Evolutionary conservation across 2,797 vertebrate genomes (phyloP), one percentile per base, ranked within the genome.

Genomic region (Acridotheres tristis): DNA sequence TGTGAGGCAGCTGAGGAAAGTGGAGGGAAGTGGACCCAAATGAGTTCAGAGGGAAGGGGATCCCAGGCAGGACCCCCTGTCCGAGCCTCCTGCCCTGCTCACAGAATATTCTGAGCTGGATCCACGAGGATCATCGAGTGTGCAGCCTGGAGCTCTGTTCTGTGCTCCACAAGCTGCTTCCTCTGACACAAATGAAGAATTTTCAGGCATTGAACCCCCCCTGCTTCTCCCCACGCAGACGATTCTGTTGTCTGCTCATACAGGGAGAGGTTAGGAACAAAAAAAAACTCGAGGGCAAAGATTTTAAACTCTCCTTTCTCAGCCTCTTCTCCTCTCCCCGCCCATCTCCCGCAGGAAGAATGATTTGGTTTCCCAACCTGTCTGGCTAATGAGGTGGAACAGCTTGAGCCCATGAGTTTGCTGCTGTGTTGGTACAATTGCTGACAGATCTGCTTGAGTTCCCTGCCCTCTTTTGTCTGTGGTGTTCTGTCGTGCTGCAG

Each of bases 321-420:
- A 85, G 67, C 67, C 63, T 63, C 54, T 65, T 66, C 63, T 94
- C 57, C 63, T 71, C 36, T 89, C 29, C 73, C 45, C 34, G 19
- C 21, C 30, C 26, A 0, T 54, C 75, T 89, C 51, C 36, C 67
- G 73, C 29, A 32, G 47, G 82, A 72, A 26, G 66, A 34, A 18
- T 8, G 18, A 20, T 75, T 62, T 51, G 25, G 11, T 88, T 88
- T 88, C 58, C 73, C 72, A 54, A 7, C 82, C 79, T 87, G 85
- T 59, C 45, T 85, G 36, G 16, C 72, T 54, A 20, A 62, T 50
- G 94, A 77, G 34, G 43, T 17, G 82, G 50, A 90, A 22, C 86
- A 72, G 78, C 79, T 85, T 57, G 93, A 94, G 94, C 95, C 95
- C 94, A 92, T 94, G 92, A 94, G 88, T 94, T 95, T 88, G 92